Percentiles rank a stretch among this genome's conserved stretches.
Conservation (phyloP, 2,888 invertebrate genomes). For the Polyploca ridens region DNA sequence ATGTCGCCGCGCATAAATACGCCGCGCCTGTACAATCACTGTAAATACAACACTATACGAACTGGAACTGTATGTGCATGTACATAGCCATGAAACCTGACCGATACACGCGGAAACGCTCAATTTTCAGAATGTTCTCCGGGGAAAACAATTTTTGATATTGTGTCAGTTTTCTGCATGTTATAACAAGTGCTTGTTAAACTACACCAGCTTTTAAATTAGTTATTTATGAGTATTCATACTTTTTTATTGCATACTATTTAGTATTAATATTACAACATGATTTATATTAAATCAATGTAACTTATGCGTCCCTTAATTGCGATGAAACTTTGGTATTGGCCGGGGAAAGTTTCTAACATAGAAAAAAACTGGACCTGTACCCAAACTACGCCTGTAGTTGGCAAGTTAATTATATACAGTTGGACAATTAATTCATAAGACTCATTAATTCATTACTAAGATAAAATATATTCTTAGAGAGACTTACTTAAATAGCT, state of each 20-base stretch:
- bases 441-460: no score
- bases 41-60: slow-evolving; percentile 57
- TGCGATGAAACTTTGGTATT: no score
- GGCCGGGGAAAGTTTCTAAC: no score
- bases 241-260: no score
- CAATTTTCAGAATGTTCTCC: slow-evolving; percentile 40
- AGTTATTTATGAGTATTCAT: no score
- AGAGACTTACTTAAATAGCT: not conserved
- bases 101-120: slow-evolving; percentile 40
- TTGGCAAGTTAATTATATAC: no score
- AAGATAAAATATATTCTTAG: not conserved
- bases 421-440: not conserved
- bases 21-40: slow-evolving; percentile 67
- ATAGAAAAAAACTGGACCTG: no score
- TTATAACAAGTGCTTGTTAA: not conserved
- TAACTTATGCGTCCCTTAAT: no score
- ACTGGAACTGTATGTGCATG: slow-evolving; percentile 27
- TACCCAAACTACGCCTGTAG: no score
- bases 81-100: slow-evolving; percentile 54
- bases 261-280: no score
- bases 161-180: not conserved
- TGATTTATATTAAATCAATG: no score
- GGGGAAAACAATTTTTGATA: slow-evolving; percentile 18
- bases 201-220: no score
- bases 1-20: slow-evolving; percentile 62